A percentile compares a stretch with the other conserved stretches of the same genome.
Conservation (phyloP, 2,797 vertebrate genomes). For the Podarcis lilfordi region DNA sequence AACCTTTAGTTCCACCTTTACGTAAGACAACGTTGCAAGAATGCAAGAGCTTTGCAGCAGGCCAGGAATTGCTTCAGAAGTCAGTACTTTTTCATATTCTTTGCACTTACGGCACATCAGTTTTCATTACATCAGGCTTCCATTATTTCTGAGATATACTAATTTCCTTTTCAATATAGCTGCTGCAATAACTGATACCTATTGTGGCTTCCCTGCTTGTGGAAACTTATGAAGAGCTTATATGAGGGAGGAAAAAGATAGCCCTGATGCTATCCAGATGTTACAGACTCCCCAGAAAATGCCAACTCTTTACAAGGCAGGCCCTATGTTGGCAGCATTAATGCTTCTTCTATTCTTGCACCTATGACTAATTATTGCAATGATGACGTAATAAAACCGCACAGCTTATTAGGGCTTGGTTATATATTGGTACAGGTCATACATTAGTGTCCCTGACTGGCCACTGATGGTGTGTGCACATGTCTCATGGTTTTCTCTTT, state of each 20-base stretch:
- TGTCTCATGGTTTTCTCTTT: background rate
- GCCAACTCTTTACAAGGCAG: background rate
- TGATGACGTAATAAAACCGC: background rate
- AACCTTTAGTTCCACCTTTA: background rate
- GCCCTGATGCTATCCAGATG: rapidly evolving
- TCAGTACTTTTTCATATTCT: constrained; percentile 10
- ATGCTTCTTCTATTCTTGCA: constrained; percentile 2
- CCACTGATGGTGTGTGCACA: background rate
- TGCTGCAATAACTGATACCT: background rate
- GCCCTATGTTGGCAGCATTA: background rate
- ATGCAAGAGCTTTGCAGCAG: constrained; percentile 1
- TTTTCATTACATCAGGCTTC: constrained; percentile 29
- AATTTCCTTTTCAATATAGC: constrained; percentile 6
- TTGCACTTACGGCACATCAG: constrained; percentile 20
- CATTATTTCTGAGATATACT: constrained; percentile 39
- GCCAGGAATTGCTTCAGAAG: constrained; percentile 22
- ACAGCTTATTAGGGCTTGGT: background rate
- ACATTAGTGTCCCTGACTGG: background rate
- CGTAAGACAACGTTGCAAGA: background rate
- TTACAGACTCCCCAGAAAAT: background rate
- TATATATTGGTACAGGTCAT: rapidly evolving
- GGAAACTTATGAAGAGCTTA: background rate
- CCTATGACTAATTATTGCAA: background rate
- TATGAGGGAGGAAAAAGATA: background rate
- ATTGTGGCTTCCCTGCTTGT: background rate